Conservation (phyloP, 2,888 invertebrate genomes). For the Trypoxylon attenuatum region DNA sequence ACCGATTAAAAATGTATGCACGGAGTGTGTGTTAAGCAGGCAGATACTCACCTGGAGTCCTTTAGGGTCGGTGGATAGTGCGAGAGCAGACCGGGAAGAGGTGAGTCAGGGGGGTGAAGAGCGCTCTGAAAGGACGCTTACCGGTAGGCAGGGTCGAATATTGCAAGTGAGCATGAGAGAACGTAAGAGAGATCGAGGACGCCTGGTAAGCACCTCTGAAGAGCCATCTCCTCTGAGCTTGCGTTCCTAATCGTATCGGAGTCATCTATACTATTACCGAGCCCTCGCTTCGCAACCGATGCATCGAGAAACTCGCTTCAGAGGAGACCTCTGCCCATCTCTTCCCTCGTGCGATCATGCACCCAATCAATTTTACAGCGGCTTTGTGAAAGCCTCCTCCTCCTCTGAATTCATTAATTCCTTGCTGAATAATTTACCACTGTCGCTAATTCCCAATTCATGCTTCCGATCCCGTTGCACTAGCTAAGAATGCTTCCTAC, state of each 20-base stretch:
- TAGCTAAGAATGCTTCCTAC: too few relatives aligned
- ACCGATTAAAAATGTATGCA: slow-evolving; percentile 64
- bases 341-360: too few relatives aligned
- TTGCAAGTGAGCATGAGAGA: slow-evolving; percentile 31
- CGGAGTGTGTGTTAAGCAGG: slow-evolving; percentile 59
- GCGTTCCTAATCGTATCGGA: slow-evolving; percentile 65
- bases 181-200: slow-evolving; percentile 43
- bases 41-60: slow-evolving; percentile 54
- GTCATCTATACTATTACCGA: slow-evolving; percentile 66
- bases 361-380: too few relatives aligned
- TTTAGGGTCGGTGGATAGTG: slow-evolving; percentile 43
- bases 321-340: background rate
- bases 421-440: too few relatives aligned
- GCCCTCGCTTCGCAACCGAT: too few relatives aligned
- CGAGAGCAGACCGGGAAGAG: slow-evolving; percentile 20
- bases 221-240: slow-evolving; percentile 61
- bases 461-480: too few relatives aligned
- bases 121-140: slow-evolving; percentile 35
- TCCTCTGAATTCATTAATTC: too few relatives aligned
- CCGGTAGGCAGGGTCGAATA: slow-evolving; percentile 40
- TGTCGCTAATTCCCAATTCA: too few relatives aligned
- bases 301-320: background rate
- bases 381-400: too few relatives aligned
- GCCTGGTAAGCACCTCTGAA: slow-evolving; percentile 69
- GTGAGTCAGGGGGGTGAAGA: slow-evolving; percentile 18